Evolutionary conservation across 2,888 invertebrate genomes (phyloP).

Genomic region (Ommatoiulus sabulosus): DNA sequence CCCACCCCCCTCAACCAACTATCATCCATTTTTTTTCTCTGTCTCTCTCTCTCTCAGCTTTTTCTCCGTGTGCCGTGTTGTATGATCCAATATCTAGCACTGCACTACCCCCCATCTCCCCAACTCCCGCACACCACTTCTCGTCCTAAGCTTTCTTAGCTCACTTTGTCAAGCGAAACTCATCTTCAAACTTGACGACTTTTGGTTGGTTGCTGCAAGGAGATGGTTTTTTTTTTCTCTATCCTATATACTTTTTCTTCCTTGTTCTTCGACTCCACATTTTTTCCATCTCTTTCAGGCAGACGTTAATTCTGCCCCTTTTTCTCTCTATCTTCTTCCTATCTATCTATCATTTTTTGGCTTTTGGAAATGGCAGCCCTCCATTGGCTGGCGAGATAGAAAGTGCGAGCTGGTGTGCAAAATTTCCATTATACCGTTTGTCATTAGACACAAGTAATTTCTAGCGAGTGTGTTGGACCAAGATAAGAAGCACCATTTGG

Average conservation of each 20-base stretch:
- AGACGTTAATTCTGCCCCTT: slow-evolving; percentile 27
- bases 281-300: slow-evolving; percentile 23
- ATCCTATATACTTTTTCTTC: not conserved
- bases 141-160: slow-evolving; percentile 39
- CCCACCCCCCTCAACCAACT: not conserved
- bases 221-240: not conserved
- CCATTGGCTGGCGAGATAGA: not conserved
- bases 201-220: slow-evolving; percentile 11
- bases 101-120: not conserved
- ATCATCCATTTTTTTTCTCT: slow-evolving; percentile 3
- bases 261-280: slow-evolving; percentile 20
- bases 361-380: slow-evolving; percentile 1
- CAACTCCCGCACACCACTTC: not conserved
- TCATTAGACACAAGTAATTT: slow-evolving; percentile 59
- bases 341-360: slow-evolving; percentile 43
- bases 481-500: slow-evolving; percentile 60
- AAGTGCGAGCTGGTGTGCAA: slow-evolving; percentile 45
- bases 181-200: slow-evolving; percentile 43
- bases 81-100: not conserved
- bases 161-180: slow-evolving; percentile 43
- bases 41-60: not conserved
- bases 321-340: slow-evolving; percentile 27
- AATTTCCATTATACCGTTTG: slow-evolving; percentile 56
- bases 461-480: slow-evolving; percentile 59
- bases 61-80: not conserved